These are phyloP conservation scores for Zapus hudsonius DNA, from an alignment of 2,113 vertebrate species.

Conservation along the genomic window DNA sequence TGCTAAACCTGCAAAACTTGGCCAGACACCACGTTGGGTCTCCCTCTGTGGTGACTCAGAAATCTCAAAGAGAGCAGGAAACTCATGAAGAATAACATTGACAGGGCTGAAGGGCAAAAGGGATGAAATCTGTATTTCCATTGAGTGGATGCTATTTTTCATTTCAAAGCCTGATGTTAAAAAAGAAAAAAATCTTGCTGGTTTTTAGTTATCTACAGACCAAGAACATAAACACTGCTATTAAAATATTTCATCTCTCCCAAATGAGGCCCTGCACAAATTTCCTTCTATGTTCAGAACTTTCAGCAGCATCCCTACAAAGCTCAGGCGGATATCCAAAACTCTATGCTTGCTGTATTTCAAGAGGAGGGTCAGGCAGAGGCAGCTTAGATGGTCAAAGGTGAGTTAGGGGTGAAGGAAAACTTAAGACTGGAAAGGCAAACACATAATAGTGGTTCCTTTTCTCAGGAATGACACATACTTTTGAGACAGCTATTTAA, in stretches of 20 bases:
- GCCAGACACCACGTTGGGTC: slow-evolving; percentile 55
- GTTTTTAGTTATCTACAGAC: slow-evolving; percentile 66
- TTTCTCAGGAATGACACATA: neutral
- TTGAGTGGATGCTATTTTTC: slow-evolving; percentile 65
- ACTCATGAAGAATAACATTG: slow-evolving; percentile 18
- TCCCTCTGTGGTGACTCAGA: slow-evolving; percentile 68
- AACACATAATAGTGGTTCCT: neutral
- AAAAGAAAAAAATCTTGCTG: neutral
- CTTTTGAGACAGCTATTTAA: neutral
- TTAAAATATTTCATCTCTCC: slow-evolving; percentile 71
- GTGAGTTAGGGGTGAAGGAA: neutral
- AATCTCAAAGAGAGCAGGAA: slow-evolving; percentile 56
- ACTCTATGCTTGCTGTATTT: neutral
- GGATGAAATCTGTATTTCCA: slow-evolving; percentile 64
- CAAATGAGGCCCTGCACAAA: slow-evolving; percentile 37
- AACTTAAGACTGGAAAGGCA: neutral
- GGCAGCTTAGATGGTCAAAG: neutral
- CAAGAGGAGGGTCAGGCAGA: neutral
- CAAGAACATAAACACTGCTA: slow-evolving; percentile 65
- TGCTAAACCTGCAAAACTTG: slow-evolving; percentile 65
- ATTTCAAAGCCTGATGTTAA: slow-evolving; percentile 67
- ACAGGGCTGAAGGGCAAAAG: neutral
- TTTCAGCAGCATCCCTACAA: slow-evolving; percentile 20
- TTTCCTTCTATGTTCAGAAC: slow-evolving; percentile 42
- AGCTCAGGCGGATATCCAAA: slow-evolving; percentile 44